Conservation (phyloP, 2,888 invertebrate species). For the Agelastica alni region DNA sequence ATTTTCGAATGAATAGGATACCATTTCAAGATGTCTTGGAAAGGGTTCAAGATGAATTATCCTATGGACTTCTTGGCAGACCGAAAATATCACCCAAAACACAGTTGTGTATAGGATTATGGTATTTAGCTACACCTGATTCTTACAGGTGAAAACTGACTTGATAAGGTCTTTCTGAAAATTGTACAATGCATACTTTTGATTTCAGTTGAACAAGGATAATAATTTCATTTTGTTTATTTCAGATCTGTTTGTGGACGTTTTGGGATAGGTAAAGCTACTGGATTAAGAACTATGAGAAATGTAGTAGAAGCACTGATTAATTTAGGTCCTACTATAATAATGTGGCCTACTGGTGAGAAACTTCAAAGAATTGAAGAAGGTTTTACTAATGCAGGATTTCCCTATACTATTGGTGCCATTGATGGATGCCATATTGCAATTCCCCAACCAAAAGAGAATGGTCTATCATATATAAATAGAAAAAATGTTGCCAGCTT, state of each 20-base stretch:
- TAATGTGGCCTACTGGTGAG: conserved; percentile 14
- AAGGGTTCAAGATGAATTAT: neutral
- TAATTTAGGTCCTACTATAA: conserved; percentile 9
- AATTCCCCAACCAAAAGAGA: conserved; percentile 8
- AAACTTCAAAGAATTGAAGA: neutral
- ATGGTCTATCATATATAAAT: conserved; percentile 11
- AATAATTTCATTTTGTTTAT: conserved; percentile 1
- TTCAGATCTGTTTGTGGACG: conserved; percentile 17
- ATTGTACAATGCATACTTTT: too few species aligned
- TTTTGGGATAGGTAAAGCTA: conserved; percentile 17
- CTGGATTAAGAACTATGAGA: conserved; percentile 13
- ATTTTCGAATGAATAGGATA: conserved; percentile 1
- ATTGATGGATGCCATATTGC: too few species aligned
- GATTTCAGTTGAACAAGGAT: neutral
- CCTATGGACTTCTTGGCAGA: neutral
- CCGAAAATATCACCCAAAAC: neutral
- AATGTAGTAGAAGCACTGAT: conserved; percentile 15
- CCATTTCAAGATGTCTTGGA: neutral
- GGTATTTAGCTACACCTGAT: conserved; percentile 24
- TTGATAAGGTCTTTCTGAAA: too few species aligned
- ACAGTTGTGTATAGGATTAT: conserved; percentile 11
- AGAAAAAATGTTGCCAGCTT: neutral
- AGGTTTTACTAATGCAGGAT: conserved; percentile 8
- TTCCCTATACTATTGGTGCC: conserved; percentile 17
- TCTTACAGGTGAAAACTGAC: conserved; percentile 21